These are phyloP conservation scores for Ametastegia equiseti DNA, from an alignment of 2,888 invertebrate genomes.

Conservation along the genomic window DNA sequence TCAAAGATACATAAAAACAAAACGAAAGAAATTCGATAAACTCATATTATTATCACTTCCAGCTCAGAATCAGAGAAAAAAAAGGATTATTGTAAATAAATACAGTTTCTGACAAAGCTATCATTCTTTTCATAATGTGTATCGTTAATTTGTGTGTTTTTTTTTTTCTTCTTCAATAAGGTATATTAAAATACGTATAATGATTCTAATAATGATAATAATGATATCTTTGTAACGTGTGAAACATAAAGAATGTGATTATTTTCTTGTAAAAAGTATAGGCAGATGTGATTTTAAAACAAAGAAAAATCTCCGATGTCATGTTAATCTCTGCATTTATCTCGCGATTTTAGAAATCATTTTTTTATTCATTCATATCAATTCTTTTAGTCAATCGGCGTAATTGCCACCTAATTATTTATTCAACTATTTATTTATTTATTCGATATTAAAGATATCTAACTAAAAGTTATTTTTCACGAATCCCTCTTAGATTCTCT, in stretches of 20 bases:
- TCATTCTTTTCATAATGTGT: neutral
- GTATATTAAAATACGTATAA: neutral
- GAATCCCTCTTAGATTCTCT: neutral
- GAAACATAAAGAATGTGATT: neutral
- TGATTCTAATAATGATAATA: neutral
- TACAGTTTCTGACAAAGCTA: conserved; percentile 2
- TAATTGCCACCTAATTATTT: conserved; percentile 6
- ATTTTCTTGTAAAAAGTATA: neutral
- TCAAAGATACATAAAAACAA: neutral
- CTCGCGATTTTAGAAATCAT: neutral
- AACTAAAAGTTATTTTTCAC: conserved; percentile 11
- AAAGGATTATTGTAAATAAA: neutral
- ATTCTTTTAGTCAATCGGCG: neutral
- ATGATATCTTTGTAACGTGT: neutral
- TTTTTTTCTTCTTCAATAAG: neutral
- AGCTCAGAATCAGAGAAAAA: conserved; percentile 8
- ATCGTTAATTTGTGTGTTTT: neutral
- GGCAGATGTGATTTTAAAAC: conserved; percentile 17
- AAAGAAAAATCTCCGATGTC: conserved; percentile 29
- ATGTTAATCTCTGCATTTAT: conserved; percentile 22
- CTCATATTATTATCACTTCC: conserved; percentile 2
- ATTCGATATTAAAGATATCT: conserved; percentile 24
- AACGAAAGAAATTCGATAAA: neutral
- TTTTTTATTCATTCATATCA: too few species aligned
- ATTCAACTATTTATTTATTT: neutral